These are phyloP conservation scores for Spinus olivaceus DNA, from an alignment of 2,797 vertebrate genomes.

Conservation along the genomic window DNA sequence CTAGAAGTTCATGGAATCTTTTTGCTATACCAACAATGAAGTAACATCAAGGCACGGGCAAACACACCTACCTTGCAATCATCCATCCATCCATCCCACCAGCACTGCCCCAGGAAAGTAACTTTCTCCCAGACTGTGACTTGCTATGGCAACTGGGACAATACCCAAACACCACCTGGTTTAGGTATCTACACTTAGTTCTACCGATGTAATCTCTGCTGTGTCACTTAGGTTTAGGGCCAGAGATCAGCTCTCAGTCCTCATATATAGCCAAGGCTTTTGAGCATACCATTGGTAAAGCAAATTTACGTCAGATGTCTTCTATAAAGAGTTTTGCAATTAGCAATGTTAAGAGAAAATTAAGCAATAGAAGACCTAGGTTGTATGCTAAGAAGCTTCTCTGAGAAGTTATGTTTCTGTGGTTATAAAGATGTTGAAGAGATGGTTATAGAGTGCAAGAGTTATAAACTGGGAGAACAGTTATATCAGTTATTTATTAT, in stretches of 20 bases:
- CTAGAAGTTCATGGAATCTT: neutral
- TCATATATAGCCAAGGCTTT: neutral
- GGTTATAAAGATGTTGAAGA: neutral
- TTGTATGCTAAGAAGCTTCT: neutral
- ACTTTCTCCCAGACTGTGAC: neutral
- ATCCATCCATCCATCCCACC: neutral
- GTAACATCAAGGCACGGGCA: neutral
- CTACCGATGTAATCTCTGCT: neutral
- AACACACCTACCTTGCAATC: neutral
- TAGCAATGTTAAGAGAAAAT: neutral
- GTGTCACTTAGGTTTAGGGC: neutral
- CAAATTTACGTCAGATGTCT: neutral
- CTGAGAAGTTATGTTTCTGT: neutral
- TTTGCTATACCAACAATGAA: neutral
- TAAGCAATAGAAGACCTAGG: neutral
- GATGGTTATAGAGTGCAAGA: neutral
- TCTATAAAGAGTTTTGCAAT: neutral
- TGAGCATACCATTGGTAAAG: neutral
- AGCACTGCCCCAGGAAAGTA: neutral
- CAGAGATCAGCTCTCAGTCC: neutral
- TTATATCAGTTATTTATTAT: neutral
- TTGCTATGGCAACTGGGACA: neutral
- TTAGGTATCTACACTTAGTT: neutral
- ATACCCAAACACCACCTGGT: neutral
- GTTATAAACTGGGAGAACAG: neutral